Percentiles rank a stretch among this genome's conserved stretches.
Conservation (phyloP, 2,797 vertebrate genomes). For the Gallinago stenura region DNA sequence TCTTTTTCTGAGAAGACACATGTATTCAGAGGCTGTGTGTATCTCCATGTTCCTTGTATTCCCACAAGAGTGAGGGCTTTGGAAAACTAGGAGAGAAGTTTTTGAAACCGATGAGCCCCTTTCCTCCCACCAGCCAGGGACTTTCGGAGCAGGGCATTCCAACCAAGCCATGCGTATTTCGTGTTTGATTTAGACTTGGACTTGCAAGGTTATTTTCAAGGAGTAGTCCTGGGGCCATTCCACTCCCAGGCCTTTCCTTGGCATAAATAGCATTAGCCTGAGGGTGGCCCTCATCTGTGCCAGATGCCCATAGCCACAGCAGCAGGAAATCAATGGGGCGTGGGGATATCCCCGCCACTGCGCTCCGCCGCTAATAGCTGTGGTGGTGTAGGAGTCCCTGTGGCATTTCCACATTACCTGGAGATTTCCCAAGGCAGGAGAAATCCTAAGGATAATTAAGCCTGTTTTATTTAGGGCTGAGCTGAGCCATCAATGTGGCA, state of each 20-base stretch:
- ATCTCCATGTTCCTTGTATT: not conserved
- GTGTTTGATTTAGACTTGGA: not conserved
- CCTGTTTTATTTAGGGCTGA: slow-evolving; percentile 73
- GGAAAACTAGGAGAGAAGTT: not conserved
- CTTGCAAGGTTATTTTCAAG: not conserved
- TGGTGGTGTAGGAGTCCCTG: slow-evolving; percentile 59
- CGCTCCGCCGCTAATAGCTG: slow-evolving; percentile 20
- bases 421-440: slow-evolving; percentile 73
- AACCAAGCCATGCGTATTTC: not conserved
- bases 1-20: not conserved
- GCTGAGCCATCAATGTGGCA: slow-evolving; percentile 66
- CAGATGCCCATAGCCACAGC: slow-evolving; percentile 62
- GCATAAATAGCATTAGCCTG: slow-evolving; percentile 26
- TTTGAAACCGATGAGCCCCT: not conserved
- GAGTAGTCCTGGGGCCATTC: not conserved
- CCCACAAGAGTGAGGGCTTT: not conserved
- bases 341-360: slow-evolving; percentile 50
- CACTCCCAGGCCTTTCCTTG: slow-evolving; percentile 10
- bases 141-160: not conserved
- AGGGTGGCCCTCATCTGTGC: slow-evolving; percentile 53
- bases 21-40: not conserved
- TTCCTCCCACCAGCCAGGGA: not conserved
- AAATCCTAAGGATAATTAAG: slow-evolving; percentile 75
- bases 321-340: slow-evolving; percentile 69
- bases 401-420: slow-evolving; percentile 74